Percentiles rank a stretch among this genome's conserved stretches.
Conservation (phyloP, 2,113 vertebrate species). For the Gorsachius goisagi region DNA sequence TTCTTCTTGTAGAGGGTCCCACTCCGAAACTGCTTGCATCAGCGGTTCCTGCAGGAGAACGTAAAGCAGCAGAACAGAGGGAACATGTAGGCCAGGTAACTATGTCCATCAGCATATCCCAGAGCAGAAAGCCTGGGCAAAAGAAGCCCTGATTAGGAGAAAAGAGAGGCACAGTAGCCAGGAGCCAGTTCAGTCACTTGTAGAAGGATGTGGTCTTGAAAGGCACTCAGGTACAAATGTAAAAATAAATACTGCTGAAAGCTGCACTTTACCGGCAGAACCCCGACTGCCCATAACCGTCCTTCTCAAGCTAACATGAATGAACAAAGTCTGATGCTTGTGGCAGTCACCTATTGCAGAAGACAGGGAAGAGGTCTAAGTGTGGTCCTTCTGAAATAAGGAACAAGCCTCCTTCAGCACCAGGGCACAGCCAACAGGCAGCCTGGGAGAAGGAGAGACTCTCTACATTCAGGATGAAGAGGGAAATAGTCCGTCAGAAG, state of each 20-base stretch:
- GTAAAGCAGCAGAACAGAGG: background rate
- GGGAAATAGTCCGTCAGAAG: background rate
- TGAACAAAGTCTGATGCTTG: background rate
- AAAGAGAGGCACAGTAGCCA: background rate
- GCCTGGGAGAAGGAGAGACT: background rate
- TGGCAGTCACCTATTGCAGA: background rate
- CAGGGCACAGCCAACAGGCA: background rate
- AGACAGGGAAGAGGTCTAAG: background rate
- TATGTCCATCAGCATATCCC: background rate
- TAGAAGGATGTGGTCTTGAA: background rate
- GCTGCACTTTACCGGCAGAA: background rate
- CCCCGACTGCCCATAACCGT: background rate
- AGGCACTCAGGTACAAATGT: background rate
- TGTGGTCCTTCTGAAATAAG: background rate
- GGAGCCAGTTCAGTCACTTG: background rate
- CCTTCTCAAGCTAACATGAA: background rate
- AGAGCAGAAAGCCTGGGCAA: background rate
- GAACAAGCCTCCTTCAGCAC: background rate
- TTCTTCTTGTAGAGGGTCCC: constrained; percentile 13
- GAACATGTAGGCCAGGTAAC: background rate
- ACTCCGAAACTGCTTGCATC: constrained; percentile 4
- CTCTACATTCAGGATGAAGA: background rate
- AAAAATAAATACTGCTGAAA: background rate
- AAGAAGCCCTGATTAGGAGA: background rate
- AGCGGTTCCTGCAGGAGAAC: background rate